A percentile compares a stretch with the other conserved stretches of the same genome.
Conservation (phyloP, 1,140 invertebrate species). For the Thaumatotibia leucotreta region DNA sequence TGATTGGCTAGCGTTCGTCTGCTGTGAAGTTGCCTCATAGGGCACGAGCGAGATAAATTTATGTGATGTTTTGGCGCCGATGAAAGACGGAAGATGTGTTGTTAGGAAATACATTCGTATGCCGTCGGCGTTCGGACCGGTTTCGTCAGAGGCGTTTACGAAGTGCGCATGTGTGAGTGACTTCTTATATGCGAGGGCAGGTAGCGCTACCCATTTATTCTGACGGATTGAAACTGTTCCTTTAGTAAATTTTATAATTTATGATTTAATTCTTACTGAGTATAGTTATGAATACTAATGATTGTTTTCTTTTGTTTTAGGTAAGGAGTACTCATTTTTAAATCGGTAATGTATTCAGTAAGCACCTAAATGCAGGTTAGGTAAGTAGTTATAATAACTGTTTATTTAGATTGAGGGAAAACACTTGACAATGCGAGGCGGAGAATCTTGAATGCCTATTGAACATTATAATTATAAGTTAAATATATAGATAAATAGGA, state of each 20-base stretch:
- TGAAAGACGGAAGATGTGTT: conserved; percentile 66
- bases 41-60: conserved; percentile 63
- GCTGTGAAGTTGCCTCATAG: conserved; percentile 54
- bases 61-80: conserved; percentile 59
- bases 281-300: conserved; percentile 27
- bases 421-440: too few species aligned
- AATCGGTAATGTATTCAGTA: conserved; percentile 9
- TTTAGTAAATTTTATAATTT: conserved; percentile 38
- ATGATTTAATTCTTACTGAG: conserved; percentile 47
- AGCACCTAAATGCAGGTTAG: too few species aligned
- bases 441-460: not conserved
- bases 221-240: conserved; percentile 47
- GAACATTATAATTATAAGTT: not conserved
- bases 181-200: conserved; percentile 54
- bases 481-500: conserved; percentile 11
- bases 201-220: conserved; percentile 66
- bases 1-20: conserved; percentile 47
- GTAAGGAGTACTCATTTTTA: conserved; percentile 26
- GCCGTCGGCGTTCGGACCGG: conserved; percentile 57
- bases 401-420: too few species aligned
- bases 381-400: too few species aligned
- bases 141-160: conserved; percentile 70
- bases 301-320: conserved; percentile 56
- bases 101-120: conserved; percentile 62
- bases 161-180: conserved; percentile 57